Evolutionary conservation across 2,797 vertebrate species (phyloP).

Genomic region (Lacerta bilineata): DNA sequence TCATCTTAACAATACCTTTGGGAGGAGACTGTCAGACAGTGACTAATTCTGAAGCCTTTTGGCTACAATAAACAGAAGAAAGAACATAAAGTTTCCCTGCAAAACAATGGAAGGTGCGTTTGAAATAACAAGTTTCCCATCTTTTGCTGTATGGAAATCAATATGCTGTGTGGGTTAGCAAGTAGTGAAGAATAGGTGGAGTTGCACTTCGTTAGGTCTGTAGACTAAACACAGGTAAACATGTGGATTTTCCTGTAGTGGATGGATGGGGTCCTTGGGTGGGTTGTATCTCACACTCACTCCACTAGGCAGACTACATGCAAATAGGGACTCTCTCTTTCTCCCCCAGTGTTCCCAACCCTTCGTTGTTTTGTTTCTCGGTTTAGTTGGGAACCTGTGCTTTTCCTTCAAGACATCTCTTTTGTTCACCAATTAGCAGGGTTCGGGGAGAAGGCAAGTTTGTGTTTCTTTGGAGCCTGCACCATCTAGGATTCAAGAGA

Average conservation of each 20-base stretch:
- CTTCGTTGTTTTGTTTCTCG: not conserved
- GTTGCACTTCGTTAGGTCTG: conserved; percentile 59
- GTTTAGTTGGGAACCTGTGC: not conserved
- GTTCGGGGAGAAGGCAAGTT: not conserved
- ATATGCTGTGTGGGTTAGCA: conserved; percentile 61
- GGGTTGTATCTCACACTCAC: no score
- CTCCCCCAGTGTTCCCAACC: not conserved
- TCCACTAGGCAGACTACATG: no score
- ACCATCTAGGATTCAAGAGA: not conserved
- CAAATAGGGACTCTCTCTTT: not conserved
- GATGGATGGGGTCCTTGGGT: no score
- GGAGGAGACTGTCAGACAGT: conserved; percentile 46
- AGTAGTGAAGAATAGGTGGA: conserved; percentile 58
- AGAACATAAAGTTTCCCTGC: conserved; percentile 47
- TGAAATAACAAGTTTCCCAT: conserved; percentile 62
- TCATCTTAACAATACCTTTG: conserved; percentile 31
- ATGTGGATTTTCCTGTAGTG: no score
- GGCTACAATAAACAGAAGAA: conserved; percentile 55
- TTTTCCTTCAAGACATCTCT: not conserved
- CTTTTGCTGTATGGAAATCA: conserved; percentile 68
- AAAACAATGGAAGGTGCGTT: conserved; percentile 56
- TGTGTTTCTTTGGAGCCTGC: not conserved
- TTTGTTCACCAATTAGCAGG: not conserved
- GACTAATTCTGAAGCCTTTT: conserved; percentile 52
- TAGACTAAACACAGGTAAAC: conserved; percentile 11